Percentiles rank a stretch among this genome's conserved stretches.
These are phyloP conservation scores for Chelon labrosus DNA, from an alignment of 2,797 vertebrate genomes.

Conservation along the genomic window DNA sequence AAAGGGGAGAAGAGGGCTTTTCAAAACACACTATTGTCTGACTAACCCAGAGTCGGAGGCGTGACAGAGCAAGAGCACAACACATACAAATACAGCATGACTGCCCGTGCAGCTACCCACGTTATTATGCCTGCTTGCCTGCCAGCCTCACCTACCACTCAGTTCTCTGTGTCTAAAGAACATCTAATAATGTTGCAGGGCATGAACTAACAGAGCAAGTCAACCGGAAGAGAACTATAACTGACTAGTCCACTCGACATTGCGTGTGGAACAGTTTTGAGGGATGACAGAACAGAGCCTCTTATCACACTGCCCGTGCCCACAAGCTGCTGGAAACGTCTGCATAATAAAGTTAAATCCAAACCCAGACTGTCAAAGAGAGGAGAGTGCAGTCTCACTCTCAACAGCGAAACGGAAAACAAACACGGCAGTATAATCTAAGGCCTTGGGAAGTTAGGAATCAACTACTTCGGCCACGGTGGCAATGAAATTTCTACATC, in stretches of 20 bases:
- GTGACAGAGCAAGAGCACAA: conserved; percentile 52
- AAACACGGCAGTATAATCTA: conserved; percentile 27
- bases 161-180: conserved; percentile 10
- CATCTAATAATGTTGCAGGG: conserved; percentile 18
- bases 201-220: conserved; percentile 36
- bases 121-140: conserved; percentile 28
- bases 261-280: conserved; percentile 18
- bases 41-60: conserved; percentile 33
- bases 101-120: conserved; percentile 44
- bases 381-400: background rate
- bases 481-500: conserved; percentile 18
- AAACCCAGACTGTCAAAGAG: conserved; percentile 41
- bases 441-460: conserved; percentile 6
- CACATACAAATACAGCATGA: conserved; percentile 55
- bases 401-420: conserved; percentile 1
- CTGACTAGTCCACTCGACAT: background rate
- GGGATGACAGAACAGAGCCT: conserved; percentile 18
- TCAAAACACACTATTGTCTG: conserved; percentile 51
- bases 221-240: conserved; percentile 23
- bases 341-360: conserved; percentile 53
- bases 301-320: conserved; percentile 39
- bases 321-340: conserved; percentile 24
- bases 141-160: conserved; percentile 18
- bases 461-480: conserved; percentile 5
- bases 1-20: conserved; percentile 39